phyloP scores from a whole-genome alignment of 2,888 invertebrate genomes.

The Chalcosyrphus nemorum region DNA sequence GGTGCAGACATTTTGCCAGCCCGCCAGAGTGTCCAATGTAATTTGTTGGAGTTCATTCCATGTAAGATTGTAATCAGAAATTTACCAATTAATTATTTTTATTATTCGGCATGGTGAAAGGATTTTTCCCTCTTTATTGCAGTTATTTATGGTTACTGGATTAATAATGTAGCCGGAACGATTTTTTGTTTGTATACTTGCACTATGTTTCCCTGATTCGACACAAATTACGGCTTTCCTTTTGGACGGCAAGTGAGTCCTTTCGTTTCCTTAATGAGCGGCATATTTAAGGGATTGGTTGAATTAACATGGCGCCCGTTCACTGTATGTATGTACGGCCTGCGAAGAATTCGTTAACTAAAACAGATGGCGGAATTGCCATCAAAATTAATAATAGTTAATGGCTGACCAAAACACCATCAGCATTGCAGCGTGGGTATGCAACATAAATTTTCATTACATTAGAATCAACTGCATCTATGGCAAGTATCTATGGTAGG shows the following conservation, averaged over 20 bases:
- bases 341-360: constrained; percentile 24
- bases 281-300: not conserved
- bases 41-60: constrained; percentile 22
- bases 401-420: constrained; percentile 40
- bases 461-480: constrained; percentile 56
- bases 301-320: constrained; percentile 1
- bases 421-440: constrained; percentile 18
- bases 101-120: constrained; percentile 34
- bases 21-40: not conserved
- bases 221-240: constrained; percentile 11
- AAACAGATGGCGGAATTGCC: constrained; percentile 46
- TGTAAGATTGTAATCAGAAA: constrained; percentile 53
- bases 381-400: constrained; percentile 56
- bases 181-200: not conserved
- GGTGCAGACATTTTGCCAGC: not conserved
- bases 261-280: not conserved
- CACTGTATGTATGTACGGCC: not conserved
- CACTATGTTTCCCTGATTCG: not conserved
- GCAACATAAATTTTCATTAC: constrained; percentile 59
- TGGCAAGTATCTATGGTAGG: not conserved
- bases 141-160: constrained; percentile 38
- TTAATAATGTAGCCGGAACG: constrained; percentile 3
- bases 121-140: constrained; percentile 14
- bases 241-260: not conserved
- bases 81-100: constrained; percentile 57